Conservation (phyloP, 2,113 vertebrate genomes). For the Solea solea region DNA sequence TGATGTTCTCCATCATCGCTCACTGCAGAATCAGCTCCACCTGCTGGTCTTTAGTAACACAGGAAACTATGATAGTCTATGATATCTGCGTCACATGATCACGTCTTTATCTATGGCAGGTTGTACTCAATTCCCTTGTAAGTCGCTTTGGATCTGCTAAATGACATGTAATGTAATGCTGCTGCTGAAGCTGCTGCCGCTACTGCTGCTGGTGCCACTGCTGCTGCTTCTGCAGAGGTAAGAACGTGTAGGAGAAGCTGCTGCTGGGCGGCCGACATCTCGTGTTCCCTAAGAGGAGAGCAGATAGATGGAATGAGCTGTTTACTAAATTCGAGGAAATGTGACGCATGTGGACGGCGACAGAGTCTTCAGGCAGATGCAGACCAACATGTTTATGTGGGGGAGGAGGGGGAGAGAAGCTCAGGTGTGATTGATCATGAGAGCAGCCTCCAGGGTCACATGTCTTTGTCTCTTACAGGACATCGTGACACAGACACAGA, state of each 20-base stretch:
- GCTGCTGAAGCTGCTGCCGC: no score
- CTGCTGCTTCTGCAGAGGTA: background rate
- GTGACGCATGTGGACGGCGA: slow-evolving; percentile 33
- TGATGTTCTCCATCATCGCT: no score
- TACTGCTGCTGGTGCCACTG: no score
- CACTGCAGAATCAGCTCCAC: no score
- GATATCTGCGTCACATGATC: no score
- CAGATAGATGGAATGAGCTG: background rate
- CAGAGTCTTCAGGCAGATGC: slow-evolving; percentile 9
- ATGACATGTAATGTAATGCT: no score
- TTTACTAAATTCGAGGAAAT: slow-evolving; percentile 34
- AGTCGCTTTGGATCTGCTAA: no score
- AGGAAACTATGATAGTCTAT: no score
- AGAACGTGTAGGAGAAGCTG: background rate
- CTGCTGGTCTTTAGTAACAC: no score
- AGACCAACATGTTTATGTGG: slow-evolving; percentile 50
- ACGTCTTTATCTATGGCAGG: no score
- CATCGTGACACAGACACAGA: background rate
- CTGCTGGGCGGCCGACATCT: slow-evolving; percentile 16
- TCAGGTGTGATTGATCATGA: slow-evolving; percentile 53
- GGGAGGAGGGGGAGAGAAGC: background rate
- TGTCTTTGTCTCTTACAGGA: slow-evolving; percentile 3
- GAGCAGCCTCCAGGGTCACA: slow-evolving; percentile 7
- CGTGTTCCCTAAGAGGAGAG: slow-evolving; percentile 9
- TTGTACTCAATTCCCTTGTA: no score